Percentiles rank a stretch among this genome's conserved stretches.
These are phyloP conservation scores for Dasyurus viverrinus DNA, from an alignment of 2,113 vertebrate species.

Conservation along the genomic window DNA sequence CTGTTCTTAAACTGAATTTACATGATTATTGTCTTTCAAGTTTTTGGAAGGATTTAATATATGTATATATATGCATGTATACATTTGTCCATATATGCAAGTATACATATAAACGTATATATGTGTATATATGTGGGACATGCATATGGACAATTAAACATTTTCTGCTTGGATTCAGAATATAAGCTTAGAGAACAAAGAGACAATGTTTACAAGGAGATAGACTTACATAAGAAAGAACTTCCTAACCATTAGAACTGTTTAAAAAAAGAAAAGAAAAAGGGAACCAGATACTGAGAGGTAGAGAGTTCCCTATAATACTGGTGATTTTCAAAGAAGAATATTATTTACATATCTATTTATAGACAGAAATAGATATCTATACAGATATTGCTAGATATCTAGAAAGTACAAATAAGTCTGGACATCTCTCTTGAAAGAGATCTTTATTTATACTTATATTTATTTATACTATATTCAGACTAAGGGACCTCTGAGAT, in stretches of 20 bases:
- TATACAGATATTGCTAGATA: background rate
- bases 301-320: background rate
- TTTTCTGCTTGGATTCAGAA: background rate
- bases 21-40: background rate
- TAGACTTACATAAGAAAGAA: background rate
- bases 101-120: too few relatives aligned
- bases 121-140: too few relatives aligned
- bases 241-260: background rate
- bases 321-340: background rate
- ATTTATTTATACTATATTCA: too few relatives aligned
- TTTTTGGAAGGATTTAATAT: background rate
- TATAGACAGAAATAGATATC: background rate
- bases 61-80: background rate
- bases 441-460: too few relatives aligned
- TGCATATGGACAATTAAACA: background rate
- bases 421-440: background rate
- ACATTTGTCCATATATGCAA: too few relatives aligned
- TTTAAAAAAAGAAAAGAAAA: background rate
- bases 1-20: background rate
- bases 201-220: conserved; percentile 32
- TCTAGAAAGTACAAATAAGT: background rate
- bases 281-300: background rate
- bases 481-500: conserved; percentile 19
- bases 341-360: background rate
- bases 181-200: background rate